Evolutionary conservation across 1,140 invertebrate genomes (phyloP).

Genomic region (Olivierus martensii): DNA sequence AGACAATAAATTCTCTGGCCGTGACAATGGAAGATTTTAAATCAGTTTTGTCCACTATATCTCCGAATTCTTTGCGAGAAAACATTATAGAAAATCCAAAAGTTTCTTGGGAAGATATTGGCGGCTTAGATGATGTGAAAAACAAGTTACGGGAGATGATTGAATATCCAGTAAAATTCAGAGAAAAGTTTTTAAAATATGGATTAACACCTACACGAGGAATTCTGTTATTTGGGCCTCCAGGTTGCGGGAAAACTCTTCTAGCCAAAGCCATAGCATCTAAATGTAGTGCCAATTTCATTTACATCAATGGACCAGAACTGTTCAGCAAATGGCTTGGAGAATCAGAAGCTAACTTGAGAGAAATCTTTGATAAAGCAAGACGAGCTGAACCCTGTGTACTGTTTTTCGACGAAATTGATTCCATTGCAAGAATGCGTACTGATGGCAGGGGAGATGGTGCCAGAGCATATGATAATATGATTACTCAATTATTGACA

Average conservation of each 20-base stretch:
- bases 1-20: conserved; percentile 91
- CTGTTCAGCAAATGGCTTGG: conserved; percentile 99
- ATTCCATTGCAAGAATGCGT: too few relatives aligned
- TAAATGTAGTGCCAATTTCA: conserved; percentile 98
- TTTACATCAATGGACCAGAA: conserved; percentile 98
- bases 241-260: conserved; percentile 86
- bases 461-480: too few relatives aligned
- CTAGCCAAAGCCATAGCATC: conserved; percentile 95
- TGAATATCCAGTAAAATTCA: conserved; percentile 97
- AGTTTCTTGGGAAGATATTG: conserved; percentile 93
- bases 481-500: too few relatives aligned
- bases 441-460: too few relatives aligned
- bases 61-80: conserved; percentile 91
- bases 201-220: conserved; percentile 98
- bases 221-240: too few relatives aligned
- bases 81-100: conserved; percentile 97
- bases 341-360: conserved; percentile 98
- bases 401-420: too few relatives aligned
- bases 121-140: conserved; percentile 92
- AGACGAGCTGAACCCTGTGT: too few relatives aligned
- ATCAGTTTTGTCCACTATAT: conserved; percentile 95
- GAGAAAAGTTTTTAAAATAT: conserved; percentile 99
- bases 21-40: conserved; percentile 99
- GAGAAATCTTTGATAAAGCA: conserved; percentile 98
- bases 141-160: conserved; percentile 93